Conservation (phyloP, 2,888 invertebrate genomes). For the Lepeophtheirus nordmannii region DNA sequence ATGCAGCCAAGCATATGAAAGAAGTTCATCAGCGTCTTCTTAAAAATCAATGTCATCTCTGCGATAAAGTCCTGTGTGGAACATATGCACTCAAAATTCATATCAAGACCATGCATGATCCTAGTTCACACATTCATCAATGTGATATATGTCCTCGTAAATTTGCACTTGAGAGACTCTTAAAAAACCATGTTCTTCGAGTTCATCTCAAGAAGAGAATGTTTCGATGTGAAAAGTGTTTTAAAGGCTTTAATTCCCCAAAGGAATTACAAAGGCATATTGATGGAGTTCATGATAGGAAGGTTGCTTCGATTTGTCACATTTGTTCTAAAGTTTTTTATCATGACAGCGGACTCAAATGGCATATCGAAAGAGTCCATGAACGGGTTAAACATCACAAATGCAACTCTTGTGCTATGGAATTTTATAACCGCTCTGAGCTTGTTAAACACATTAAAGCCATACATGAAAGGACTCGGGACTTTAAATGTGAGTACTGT, state of each 20-base stretch:
- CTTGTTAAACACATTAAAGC: neutral
- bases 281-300: neutral
- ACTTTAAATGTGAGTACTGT: neutral
- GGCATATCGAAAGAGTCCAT: neutral
- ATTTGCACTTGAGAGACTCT: neutral
- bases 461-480: neutral
- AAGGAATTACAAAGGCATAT: neutral
- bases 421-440: neutral
- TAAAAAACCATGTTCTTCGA: neutral
- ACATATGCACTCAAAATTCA: neutral
- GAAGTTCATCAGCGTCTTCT: neutral
- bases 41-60: neutral
- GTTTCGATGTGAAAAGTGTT: neutral
- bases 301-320: neutral
- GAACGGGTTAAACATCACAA: neutral
- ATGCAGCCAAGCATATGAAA: slow-evolving; percentile 1
- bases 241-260: neutral
- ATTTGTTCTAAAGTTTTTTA: neutral
- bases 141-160: neutral
- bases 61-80: slow-evolving; percentile 1
- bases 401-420: neutral
- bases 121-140: neutral
- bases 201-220: neutral
- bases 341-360: neutral
- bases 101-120: slow-evolving; percentile 2